Conservation (phyloP, 1,140 invertebrate species). For the Chironomus tepperi region DNA sequence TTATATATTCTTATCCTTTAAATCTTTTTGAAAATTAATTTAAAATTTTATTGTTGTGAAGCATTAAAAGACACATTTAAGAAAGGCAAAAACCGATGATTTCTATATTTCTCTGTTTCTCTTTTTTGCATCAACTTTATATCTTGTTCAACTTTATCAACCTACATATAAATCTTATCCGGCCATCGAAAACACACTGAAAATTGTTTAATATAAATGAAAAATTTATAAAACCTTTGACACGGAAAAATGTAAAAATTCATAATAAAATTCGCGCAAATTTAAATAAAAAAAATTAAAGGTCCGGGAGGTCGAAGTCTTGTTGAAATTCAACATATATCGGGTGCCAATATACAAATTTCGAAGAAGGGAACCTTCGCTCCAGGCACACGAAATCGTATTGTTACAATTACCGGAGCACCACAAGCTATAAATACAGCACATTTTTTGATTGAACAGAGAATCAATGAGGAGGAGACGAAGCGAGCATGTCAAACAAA, state of each 20-base stretch:
- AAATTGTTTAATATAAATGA: slow-evolving; percentile 11
- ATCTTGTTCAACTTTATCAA: slow-evolving; percentile 21
- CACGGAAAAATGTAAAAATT: background rate
- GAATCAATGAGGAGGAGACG: slow-evolving; percentile 88
- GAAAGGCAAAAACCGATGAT: slow-evolving; percentile 27
- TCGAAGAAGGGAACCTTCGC: slow-evolving; percentile 97
- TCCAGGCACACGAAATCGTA: slow-evolving; percentile 91
- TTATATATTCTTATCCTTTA: background rate
- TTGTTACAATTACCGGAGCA: slow-evolving; percentile 89
- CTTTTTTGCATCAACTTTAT: slow-evolving; percentile 15
- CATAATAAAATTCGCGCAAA: slow-evolving; percentile 20
- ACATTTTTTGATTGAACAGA: slow-evolving; percentile 90
- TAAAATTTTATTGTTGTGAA: slow-evolving; percentile 21
- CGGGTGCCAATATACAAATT: slow-evolving; percentile 95
- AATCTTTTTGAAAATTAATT: background rate
- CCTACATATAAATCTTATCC: background rate
- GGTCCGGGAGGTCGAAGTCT: slow-evolving; percentile 88
- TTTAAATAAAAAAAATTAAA: slow-evolving; percentile 35
- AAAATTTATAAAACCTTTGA: background rate
- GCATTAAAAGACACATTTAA: slow-evolving; percentile 26
- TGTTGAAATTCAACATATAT: slow-evolving; percentile 93
- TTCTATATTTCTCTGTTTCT: slow-evolving; percentile 20
- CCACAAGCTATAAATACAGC: slow-evolving; percentile 79
- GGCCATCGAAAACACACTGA: background rate
- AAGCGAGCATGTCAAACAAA: slow-evolving; percentile 76